Percentiles rank a stretch among this genome's conserved stretches.
Conservation (phyloP, 1,140 invertebrate genomes). For the Pentalonia nigronervosa region DNA sequence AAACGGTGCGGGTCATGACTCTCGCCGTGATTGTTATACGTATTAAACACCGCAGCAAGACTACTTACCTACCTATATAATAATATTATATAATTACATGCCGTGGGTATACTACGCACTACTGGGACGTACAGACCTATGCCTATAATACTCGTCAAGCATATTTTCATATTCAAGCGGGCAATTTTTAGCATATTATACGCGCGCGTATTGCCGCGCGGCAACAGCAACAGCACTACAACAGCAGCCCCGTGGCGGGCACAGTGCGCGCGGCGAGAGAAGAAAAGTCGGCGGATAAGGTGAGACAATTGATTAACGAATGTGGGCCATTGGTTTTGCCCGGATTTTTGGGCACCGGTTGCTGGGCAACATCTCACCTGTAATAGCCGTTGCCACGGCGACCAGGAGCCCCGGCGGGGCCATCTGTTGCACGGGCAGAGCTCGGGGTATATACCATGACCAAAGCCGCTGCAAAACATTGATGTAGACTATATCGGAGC, state of each 20-base stretch:
- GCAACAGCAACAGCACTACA: no score
- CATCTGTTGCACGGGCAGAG: conserved; percentile 53
- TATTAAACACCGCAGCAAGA: no score
- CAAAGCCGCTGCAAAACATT: conserved; percentile 57
- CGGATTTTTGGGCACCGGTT: conserved; percentile 58
- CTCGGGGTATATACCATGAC: conserved; percentile 55
- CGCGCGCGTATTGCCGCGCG: no score
- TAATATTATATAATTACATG: no score
- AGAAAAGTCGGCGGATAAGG: conserved; percentile 46
- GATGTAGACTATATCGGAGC: conserved; percentile 51
- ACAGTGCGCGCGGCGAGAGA: not conserved
- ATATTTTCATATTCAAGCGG: no score
- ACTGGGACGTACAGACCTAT: no score
- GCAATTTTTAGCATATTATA: no score
- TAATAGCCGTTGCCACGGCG: conserved; percentile 57
- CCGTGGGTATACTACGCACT: no score
- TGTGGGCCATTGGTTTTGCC: conserved; percentile 58
- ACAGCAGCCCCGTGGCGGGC: no score
- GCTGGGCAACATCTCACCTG: conserved; percentile 57
- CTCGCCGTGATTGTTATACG: not conserved
- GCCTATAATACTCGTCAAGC: no score
- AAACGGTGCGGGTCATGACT: conserved; percentile 12
- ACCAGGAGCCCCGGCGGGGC: conserved; percentile 55
- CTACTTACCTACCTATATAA: no score
- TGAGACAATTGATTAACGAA: conserved; percentile 58